A percentile compares a stretch with the other conserved stretches of the same genome.
Evolutionary conservation across 2,113 vertebrate species (phyloP).

Genomic region (Atlantisia rogersi): DNA sequence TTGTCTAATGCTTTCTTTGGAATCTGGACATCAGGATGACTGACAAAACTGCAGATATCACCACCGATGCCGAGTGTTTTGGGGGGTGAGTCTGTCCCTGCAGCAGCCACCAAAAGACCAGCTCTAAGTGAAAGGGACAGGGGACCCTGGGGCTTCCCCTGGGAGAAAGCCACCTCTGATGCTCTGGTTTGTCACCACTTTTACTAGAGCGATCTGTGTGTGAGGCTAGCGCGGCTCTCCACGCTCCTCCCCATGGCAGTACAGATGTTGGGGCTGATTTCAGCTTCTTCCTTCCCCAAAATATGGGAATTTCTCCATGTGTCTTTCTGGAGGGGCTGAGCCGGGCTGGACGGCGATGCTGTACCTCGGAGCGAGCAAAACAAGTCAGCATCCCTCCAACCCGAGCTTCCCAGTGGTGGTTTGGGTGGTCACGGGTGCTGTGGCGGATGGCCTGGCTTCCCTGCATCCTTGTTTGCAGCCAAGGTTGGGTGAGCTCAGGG

Average conservation of each 20-base stretch:
- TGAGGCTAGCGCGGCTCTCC: accelerated
- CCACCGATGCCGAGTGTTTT: neutral
- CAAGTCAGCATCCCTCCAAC: neutral
- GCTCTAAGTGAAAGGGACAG: neutral
- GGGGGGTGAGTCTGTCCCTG: neutral
- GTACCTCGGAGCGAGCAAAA: neutral
- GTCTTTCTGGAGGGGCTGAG: neutral
- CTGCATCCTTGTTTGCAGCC: accelerated
- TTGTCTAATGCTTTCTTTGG: neutral
- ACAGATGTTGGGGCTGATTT: neutral
- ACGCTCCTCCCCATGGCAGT: accelerated
- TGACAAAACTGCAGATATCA: neutral
- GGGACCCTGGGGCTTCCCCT: neutral
- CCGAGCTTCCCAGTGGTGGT: neutral
- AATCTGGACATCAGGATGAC: neutral
- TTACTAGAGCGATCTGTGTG: neutral
- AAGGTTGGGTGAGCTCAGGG: neutral
- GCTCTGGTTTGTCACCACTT: neutral
- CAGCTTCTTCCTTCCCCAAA: neutral
- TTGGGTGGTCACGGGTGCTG: accelerated
- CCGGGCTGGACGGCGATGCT: neutral
- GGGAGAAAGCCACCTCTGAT: neutral
- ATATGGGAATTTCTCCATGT: neutral
- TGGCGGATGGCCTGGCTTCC: accelerated
- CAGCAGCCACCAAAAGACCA: accelerated